Evolutionary conservation across 2,113 vertebrate genomes (phyloP).

Genomic region (Odontophorus gujanensis): DNA sequence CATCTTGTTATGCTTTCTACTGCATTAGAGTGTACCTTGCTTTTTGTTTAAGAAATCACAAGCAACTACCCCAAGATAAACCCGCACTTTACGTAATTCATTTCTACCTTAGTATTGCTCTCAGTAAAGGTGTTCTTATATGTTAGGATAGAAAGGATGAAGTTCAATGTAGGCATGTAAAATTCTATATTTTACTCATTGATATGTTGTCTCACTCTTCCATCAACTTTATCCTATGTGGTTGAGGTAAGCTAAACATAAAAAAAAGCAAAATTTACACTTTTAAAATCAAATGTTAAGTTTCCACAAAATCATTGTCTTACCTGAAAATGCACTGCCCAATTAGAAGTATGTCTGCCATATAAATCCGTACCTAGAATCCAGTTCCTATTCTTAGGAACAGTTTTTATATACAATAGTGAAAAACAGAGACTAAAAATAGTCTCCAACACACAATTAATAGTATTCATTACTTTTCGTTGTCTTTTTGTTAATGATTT

Average conservation of each 20-base stretch:
- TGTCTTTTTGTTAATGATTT: conserved; percentile 42
- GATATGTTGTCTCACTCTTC: not conserved
- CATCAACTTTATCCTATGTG: not conserved
- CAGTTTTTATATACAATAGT: not conserved
- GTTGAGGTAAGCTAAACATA: not conserved
- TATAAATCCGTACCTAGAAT: not conserved
- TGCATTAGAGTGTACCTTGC: not conserved
- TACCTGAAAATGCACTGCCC: not conserved
- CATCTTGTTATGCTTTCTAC: too few relatives aligned
- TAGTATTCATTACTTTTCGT: not conserved
- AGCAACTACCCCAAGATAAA: not conserved
- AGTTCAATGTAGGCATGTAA: not conserved
- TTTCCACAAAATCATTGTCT: not conserved
- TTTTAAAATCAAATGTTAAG: not conserved
- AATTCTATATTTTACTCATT: not conserved
- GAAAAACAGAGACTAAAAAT: not conserved
- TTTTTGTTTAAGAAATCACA: not conserved
- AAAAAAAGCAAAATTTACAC: not conserved
- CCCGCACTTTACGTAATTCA: not conserved
- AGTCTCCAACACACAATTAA: conserved; percentile 29
- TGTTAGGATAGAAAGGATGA: not conserved
- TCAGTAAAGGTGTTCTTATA: not conserved
- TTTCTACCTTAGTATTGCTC: not conserved
- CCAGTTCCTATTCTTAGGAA: not conserved
- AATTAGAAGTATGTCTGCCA: not conserved